Evolutionary conservation across 1,140 invertebrate species (phyloP).

Genomic region (Eciton burchellii): DNA sequence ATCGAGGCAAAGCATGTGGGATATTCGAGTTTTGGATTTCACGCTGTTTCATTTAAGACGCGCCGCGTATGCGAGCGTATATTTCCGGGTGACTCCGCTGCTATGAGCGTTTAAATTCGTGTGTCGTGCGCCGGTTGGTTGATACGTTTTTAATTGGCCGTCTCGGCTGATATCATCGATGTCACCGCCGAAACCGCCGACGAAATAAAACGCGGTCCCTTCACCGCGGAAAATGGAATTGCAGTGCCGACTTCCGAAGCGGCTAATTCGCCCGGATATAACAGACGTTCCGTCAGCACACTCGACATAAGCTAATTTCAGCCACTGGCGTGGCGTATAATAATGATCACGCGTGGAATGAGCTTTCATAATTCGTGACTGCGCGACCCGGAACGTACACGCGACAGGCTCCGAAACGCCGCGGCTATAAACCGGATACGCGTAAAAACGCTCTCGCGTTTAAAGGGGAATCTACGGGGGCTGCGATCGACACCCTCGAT

Average conservation of each 20-base stretch:
- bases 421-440: neutral
- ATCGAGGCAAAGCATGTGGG: neutral
- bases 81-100: slow-evolving; percentile 40
- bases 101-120: slow-evolving; percentile 30
- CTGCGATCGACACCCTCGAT: neutral
- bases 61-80: neutral
- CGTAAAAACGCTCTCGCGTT: neutral
- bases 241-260: slow-evolving; percentile 46
- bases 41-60: neutral
- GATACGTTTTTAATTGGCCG: slow-evolving; percentile 63
- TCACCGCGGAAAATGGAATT: slow-evolving; percentile 50
- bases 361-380: slow-evolving; percentile 62
- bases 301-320: slow-evolving; percentile 42
- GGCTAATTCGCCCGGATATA: slow-evolving; percentile 53
- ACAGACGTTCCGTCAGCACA: slow-evolving; percentile 48
- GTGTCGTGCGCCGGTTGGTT: slow-evolving; percentile 8
- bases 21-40: neutral
- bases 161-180: slow-evolving; percentile 55
- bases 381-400: neutral
- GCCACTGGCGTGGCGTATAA: slow-evolving; percentile 12
- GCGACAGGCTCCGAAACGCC: slow-evolving; percentile 8
- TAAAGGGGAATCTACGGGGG: neutral
- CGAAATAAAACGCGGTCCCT: slow-evolving; percentile 50
- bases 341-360: slow-evolving; percentile 41
- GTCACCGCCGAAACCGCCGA: slow-evolving; percentile 43